Evolutionary conservation across 1,140 invertebrate genomes (phyloP).

Genomic region (Nasonia giraulti): DNA sequence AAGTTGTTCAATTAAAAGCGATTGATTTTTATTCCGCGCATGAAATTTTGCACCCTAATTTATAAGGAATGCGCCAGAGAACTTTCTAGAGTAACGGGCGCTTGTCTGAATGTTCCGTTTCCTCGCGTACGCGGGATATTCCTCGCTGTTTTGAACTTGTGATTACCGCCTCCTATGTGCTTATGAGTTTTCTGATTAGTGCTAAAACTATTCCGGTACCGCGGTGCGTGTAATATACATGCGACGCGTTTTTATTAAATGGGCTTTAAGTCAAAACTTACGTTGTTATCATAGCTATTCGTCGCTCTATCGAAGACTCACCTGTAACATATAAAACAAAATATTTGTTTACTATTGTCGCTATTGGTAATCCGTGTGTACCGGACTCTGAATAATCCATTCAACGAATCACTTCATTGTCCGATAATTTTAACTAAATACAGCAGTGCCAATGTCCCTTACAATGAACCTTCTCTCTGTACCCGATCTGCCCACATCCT

Average conservation of each 20-base stretch:
- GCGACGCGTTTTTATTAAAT: neutral
- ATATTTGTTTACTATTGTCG: neutral
- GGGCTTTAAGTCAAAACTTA: neutral
- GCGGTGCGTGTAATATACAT: too few species aligned
- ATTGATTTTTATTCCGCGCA: neutral
- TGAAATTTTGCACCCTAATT: neutral
- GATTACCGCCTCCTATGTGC: neutral
- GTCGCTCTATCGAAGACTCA: neutral
- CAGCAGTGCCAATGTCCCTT: neutral
- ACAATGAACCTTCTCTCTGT: neutral
- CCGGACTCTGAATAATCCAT: too few species aligned
- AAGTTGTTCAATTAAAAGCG: neutral
- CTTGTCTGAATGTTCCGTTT: neutral
- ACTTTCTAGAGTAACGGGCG: neutral
- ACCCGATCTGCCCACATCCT: too few species aligned
- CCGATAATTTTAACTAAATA: neutral
- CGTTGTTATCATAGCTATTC: neutral
- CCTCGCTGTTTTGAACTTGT: neutral
- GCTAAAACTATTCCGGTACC: neutral
- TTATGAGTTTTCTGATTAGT: neutral
- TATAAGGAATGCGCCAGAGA: neutral
- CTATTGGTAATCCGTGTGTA: too few species aligned
- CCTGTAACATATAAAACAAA: neutral
- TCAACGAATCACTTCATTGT: neutral
- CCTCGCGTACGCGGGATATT: too few species aligned